phyloP scores from a whole-genome alignment of 1,140 invertebrate species.

The Cherax destructor region DNA sequence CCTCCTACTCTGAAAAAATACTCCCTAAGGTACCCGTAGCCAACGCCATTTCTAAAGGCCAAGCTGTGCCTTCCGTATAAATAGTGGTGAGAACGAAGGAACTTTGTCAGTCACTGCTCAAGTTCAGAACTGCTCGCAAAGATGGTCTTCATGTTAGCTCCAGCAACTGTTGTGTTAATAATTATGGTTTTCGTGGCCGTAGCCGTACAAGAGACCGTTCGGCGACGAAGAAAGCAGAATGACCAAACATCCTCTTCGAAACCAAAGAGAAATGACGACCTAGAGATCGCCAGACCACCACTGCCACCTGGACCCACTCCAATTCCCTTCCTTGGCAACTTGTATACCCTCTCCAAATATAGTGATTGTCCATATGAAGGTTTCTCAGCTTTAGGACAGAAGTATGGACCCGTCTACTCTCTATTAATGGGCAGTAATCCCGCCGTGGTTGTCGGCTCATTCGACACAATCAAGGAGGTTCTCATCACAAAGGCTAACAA shows the following conservation, averaged over 20 bases:
- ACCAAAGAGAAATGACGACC: conserved; percentile 51
- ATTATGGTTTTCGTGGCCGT: conserved; percentile 46
- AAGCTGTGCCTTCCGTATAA: conserved; percentile 19
- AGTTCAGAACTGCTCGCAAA: conserved; percentile 57
- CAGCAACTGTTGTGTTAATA: conserved; percentile 51
- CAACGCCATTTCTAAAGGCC: not conserved
- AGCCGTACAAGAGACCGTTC: conserved; percentile 37
- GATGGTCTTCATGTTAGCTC: conserved; percentile 58
- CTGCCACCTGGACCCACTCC: conserved; percentile 78
- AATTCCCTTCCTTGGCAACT: conserved; percentile 82
- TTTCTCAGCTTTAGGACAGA: conserved; percentile 82
- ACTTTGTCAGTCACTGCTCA: conserved; percentile 56
- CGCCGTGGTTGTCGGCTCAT: conserved; percentile 87
- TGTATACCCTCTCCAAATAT: conserved; percentile 81
- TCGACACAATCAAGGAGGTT: conserved; percentile 85
- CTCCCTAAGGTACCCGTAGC: not conserved
- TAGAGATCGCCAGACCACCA: conserved; percentile 51
- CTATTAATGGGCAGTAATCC: conserved; percentile 83
- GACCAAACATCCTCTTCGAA: not conserved
- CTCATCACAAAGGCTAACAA: conserved; percentile 86
- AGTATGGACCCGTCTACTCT: conserved; percentile 86
- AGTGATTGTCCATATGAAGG: conserved; percentile 83
- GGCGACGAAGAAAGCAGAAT: conserved; percentile 46
- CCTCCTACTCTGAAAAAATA: not conserved
- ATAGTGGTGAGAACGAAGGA: conserved; percentile 31